Conservation (phyloP, 2,113 vertebrate genomes). For the Dicerorhinus sumatrensis region DNA sequence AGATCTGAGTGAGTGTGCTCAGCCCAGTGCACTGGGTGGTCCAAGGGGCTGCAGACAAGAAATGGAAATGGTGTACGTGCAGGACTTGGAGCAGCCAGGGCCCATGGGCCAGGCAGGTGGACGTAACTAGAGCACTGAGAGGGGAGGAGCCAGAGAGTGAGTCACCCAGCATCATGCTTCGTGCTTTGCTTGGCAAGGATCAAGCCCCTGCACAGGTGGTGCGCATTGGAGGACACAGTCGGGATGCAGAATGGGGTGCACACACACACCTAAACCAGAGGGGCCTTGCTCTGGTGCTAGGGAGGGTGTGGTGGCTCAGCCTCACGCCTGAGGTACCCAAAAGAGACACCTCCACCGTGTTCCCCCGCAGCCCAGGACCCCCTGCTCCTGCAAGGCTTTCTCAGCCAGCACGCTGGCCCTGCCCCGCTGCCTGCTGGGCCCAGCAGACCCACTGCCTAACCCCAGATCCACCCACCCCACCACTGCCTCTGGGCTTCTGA, state of each 20-base stretch:
- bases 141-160: neutral
- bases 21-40: accelerated
- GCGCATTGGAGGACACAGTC: neutral
- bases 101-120: accelerated
- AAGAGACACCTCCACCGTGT: neutral
- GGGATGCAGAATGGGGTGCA: neutral
- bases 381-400: neutral
- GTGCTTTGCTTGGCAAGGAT: neutral
- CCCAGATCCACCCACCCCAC: neutral
- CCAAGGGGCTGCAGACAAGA: neutral
- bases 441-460: neutral
- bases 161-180: neutral
- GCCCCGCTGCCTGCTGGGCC: neutral
- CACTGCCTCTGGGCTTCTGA: neutral
- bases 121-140: neutral
- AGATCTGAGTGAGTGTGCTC: accelerated
- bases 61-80: accelerated
- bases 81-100: neutral
- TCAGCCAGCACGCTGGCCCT: neutral
- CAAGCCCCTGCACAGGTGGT: neutral
- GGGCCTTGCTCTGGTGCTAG: neutral
- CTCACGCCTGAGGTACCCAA: neutral
- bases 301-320: too few relatives aligned
- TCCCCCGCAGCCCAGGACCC: neutral
- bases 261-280: neutral